Percentiles rank a stretch among this genome's conserved stretches.
phyloP scores from a whole-genome alignment of 1,140 invertebrate genomes.

The Macrobrachium rosenbergii region DNA sequence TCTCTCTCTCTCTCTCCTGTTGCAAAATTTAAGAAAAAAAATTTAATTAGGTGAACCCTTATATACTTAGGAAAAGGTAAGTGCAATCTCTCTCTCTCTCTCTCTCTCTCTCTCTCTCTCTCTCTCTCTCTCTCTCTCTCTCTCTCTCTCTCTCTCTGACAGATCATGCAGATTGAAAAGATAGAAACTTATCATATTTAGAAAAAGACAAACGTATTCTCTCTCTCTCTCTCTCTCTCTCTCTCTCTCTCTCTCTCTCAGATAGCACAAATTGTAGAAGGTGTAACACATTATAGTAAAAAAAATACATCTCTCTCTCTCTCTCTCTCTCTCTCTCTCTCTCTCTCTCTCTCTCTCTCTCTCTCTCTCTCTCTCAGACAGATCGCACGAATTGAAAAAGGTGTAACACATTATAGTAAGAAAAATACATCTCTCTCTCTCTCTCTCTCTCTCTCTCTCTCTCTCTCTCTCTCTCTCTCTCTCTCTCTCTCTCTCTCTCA shows the following conservation, averaged over 20 bases:
- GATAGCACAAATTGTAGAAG: neutral
- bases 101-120: conserved; percentile 26
- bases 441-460: conserved; percentile 5
- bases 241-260: too few relatives aligned
- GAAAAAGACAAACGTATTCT: neutral
- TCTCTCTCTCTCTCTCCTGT: conserved; percentile 23
- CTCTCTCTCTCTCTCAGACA: too few relatives aligned
- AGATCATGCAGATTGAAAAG: neutral
- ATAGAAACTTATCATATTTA: neutral
- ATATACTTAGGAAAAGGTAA: too few relatives aligned
- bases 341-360: neutral
- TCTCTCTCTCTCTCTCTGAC: conserved; percentile 9
- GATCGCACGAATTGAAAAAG: neutral
- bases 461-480: neutral
- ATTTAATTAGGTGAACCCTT: neutral
- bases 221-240: neutral
- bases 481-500: conserved; percentile 24
- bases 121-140: conserved; percentile 27
- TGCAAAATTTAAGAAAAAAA: neutral
- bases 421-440: conserved; percentile 5
- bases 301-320: conserved; percentile 5
- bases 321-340: conserved; percentile 5
- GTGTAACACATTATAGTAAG: neutral
- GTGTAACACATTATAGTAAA: neutral
- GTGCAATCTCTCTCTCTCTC: too few relatives aligned